Evolutionary conservation across 2,797 vertebrate species (phyloP).

Genomic region (Diplodus sargus): DNA sequence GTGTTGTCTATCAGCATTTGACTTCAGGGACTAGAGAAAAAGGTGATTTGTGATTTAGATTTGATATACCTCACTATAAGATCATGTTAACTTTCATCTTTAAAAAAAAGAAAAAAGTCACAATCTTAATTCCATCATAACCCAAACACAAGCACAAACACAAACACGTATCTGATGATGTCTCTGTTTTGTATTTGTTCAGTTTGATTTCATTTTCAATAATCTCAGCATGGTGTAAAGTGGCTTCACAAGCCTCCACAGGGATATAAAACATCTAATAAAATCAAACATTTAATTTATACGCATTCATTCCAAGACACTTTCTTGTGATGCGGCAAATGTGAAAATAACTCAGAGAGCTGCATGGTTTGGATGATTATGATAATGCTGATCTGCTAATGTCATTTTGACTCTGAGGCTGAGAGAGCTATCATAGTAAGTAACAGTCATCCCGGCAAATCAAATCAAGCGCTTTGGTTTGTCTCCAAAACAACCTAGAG

Average conservation of each 20-base stretch:
- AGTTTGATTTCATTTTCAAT: slow-evolving; percentile 36
- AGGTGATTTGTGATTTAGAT: slow-evolving; percentile 66
- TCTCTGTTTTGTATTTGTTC: slow-evolving; percentile 14
- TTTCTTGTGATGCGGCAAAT: slow-evolving; percentile 76
- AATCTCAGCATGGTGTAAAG: slow-evolving; percentile 38
- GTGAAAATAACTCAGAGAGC: slow-evolving; percentile 76
- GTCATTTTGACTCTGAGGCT: slow-evolving; percentile 79
- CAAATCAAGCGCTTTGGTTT: slow-evolving; percentile 82
- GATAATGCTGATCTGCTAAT: slow-evolving; percentile 83
- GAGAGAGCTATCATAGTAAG: slow-evolving; percentile 72
- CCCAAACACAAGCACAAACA: slow-evolving; percentile 15
- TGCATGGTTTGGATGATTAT: slow-evolving; percentile 80
- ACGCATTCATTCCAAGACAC: slow-evolving; percentile 60
- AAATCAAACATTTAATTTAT: slow-evolving; percentile 68
- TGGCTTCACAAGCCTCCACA: slow-evolving; percentile 37
- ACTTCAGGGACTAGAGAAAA: slow-evolving; percentile 63
- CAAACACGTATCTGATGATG: slow-evolving; percentile 14
- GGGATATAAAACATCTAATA: slow-evolving; percentile 64
- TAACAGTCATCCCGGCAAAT: slow-evolving; percentile 79
- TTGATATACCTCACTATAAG: slow-evolving; percentile 52
- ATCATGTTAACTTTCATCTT: slow-evolving; percentile 45
- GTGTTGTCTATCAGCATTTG: slow-evolving; percentile 70
- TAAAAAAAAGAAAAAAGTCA: slow-evolving; percentile 21
- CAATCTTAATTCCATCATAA: slow-evolving; percentile 32
- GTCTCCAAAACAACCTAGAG: slow-evolving; percentile 82